Conservation (phyloP, 1,140 invertebrate species). For the Phthorimaea operculella region DNA sequence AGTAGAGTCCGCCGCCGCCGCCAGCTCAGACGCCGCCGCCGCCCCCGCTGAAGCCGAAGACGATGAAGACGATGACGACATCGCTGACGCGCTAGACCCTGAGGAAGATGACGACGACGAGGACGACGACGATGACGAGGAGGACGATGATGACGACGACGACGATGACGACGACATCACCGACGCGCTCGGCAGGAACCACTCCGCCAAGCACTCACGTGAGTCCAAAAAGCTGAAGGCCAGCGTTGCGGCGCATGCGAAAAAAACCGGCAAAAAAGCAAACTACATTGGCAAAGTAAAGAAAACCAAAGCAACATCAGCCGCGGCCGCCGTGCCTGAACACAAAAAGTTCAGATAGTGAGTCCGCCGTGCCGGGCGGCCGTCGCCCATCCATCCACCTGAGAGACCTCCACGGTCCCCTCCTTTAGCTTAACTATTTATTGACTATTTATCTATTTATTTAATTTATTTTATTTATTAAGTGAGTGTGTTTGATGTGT, state of each 20-base stretch:
- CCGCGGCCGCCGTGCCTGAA: constrained; percentile 47
- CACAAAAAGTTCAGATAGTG: constrained; percentile 69
- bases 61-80: constrained; percentile 71
- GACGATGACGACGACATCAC: constrained; percentile 73
- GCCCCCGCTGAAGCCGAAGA: constrained; percentile 70
- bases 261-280: constrained; percentile 70
- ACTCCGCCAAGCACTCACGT: constrained; percentile 73
- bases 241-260: constrained; percentile 60
- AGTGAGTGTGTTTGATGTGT: constrained; percentile 63
- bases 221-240: constrained; percentile 79
- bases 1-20: constrained; percentile 32
- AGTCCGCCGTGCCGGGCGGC: constrained; percentile 32
- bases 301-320: constrained; percentile 62
- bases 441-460: constrained; percentile 68
- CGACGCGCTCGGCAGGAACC: constrained; percentile 71
- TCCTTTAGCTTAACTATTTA: constrained; percentile 66
- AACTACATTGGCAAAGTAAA: constrained; percentile 59
- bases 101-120: constrained; percentile 71
- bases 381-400: constrained; percentile 51
- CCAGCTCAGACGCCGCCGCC: constrained; percentile 54
- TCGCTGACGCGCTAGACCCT: constrained; percentile 70
- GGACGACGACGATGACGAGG: constrained; percentile 78
- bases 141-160: constrained; percentile 80
- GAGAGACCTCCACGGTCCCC: constrained; percentile 51
- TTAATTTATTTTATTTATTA: constrained; percentile 66